Percentiles rank a stretch among this genome's conserved stretches.
phyloP scores from a whole-genome alignment of 2,888 invertebrate species.

The Oligia strigilis region DNA sequence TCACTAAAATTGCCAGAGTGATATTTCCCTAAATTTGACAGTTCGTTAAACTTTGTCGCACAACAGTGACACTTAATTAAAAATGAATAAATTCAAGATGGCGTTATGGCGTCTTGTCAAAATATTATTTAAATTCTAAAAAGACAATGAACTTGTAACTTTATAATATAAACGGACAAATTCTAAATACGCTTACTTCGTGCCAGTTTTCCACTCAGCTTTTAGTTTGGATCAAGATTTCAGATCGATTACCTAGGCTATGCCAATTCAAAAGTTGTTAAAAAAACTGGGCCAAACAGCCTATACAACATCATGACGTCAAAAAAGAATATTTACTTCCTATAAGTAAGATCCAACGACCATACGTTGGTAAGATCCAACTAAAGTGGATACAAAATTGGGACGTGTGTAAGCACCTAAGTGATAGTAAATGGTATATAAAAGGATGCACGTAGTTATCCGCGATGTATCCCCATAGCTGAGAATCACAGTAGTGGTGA shows the following conservation, averaged over 20 bases:
- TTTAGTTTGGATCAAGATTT: background rate
- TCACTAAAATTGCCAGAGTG: background rate
- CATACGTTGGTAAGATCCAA: background rate
- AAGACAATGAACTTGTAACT: conserved; percentile 56
- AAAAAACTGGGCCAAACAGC: background rate
- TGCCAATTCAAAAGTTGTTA: background rate
- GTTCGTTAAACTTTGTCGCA: background rate
- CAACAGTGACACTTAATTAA: background rate
- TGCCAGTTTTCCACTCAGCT: conserved; percentile 19
- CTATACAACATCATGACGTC: too few species aligned
- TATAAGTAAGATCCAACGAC: background rate
- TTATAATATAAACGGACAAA: conserved; percentile 55
- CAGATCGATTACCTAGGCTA: background rate
- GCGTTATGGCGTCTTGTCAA: background rate
- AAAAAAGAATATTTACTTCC: background rate
- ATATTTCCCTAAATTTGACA: background rate
- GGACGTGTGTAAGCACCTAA: conserved; percentile 15
- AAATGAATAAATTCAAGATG: conserved; percentile 1
- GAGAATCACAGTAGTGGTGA: conserved; percentile 50
- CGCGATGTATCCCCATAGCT: conserved; percentile 56
- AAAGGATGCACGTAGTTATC: conserved; percentile 57
- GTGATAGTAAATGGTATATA: conserved; percentile 49
- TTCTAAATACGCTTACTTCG: conserved; percentile 39
- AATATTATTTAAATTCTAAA: background rate
- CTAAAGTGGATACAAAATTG: conserved; percentile 33